A percentile compares a stretch with the other conserved stretches of the same genome.
Conservation (phyloP, 2,113 vertebrate species). For the Apteryx owenii region DNA sequence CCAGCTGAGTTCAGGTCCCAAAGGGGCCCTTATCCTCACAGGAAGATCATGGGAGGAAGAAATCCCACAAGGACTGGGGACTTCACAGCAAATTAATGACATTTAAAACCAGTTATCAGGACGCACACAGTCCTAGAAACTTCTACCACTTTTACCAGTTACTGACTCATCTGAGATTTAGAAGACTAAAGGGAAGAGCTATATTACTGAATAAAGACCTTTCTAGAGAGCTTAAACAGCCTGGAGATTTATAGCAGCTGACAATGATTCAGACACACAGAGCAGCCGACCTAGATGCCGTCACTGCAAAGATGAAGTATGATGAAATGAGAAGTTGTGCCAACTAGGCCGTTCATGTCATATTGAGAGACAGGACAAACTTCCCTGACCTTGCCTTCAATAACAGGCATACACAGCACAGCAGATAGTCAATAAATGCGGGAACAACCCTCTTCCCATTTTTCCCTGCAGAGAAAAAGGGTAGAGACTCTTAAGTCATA, state of each 20-base stretch:
- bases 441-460: not conserved
- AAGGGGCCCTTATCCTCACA: not conserved
- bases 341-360: not conserved
- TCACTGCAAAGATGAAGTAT: not conserved
- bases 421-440: not conserved
- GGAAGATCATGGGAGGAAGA: not conserved
- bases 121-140: not conserved
- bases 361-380: not conserved
- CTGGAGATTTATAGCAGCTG: slow-evolving; percentile 40
- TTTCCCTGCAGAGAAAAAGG: not conserved
- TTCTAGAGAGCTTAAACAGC: slow-evolving; percentile 24
- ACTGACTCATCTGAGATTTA: not conserved
- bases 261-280: slow-evolving; percentile 30
- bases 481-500: not conserved
- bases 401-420: not conserved
- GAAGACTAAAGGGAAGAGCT: not conserved
- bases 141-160: not conserved
- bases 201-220: not conserved
- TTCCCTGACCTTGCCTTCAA: not conserved
- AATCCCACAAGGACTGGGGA: not conserved
- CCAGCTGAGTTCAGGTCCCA: not conserved
- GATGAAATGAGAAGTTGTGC: not conserved
- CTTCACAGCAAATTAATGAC: not conserved
- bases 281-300: not conserved
- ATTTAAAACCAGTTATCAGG: not conserved